These are phyloP conservation scores for Festucalex cinctus DNA, from an alignment of 2,113 vertebrate genomes.

Conservation along the genomic window DNA sequence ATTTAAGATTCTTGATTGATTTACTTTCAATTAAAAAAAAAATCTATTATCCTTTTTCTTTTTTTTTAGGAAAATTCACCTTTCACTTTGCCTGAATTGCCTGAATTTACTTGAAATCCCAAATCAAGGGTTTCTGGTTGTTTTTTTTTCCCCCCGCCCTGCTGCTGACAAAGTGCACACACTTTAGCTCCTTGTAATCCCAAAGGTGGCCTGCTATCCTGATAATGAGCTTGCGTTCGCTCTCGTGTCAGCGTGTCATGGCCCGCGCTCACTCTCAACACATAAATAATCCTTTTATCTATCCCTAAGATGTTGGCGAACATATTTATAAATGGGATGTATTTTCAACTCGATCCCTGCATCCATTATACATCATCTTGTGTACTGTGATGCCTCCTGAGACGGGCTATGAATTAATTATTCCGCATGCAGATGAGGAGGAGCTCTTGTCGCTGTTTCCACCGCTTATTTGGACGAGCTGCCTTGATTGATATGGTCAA, in stretches of 20 bases:
- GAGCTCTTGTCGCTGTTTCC: slow-evolving; percentile 11
- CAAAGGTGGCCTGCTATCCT: slow-evolving; percentile 40
- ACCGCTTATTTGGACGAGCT: slow-evolving; percentile 12
- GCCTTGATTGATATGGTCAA: slow-evolving; percentile 14
- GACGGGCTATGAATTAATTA: slow-evolving; percentile 58
- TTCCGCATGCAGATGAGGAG: slow-evolving; percentile 27
- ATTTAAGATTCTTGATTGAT: neutral
- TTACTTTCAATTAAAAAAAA: no score
- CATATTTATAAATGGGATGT: slow-evolving; percentile 5
- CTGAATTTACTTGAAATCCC: neutral
- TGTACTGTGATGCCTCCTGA: slow-evolving; percentile 26
- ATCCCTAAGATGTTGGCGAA: slow-evolving; percentile 12
- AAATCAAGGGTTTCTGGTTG: slow-evolving; percentile 18
- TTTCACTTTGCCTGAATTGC: no score
- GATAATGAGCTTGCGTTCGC: slow-evolving; percentile 33
- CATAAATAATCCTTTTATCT: slow-evolving; percentile 45
- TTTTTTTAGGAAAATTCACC: no score
- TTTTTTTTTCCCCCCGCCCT: neutral
- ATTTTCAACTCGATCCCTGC: neutral
- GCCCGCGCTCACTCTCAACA: slow-evolving; percentile 28
- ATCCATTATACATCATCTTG: neutral
- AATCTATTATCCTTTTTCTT: no score
- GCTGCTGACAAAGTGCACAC: slow-evolving; percentile 30
- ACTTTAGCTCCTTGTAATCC: slow-evolving; percentile 40
- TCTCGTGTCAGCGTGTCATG: slow-evolving; percentile 25